Evolutionary conservation across 1,140 invertebrate species (phyloP).

Genomic region (Gyrodactylus salaris): DNA sequence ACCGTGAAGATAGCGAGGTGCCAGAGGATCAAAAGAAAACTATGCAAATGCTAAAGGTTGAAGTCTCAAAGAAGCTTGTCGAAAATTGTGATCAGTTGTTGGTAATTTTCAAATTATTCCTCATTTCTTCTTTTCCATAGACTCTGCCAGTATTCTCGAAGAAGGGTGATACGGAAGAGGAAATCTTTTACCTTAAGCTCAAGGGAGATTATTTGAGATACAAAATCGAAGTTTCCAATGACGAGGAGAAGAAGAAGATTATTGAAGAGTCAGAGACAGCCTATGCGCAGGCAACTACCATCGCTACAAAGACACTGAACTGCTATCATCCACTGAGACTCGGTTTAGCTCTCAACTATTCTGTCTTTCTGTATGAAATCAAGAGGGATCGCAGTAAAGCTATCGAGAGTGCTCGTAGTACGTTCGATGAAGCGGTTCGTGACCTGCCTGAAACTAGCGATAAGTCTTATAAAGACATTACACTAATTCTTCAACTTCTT

Average conservation of each 20-base stretch:
- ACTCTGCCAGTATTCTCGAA: neutral
- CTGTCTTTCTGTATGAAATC: conserved; percentile 92
- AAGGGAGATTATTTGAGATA: conserved; percentile 84
- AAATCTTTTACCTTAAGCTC: conserved; percentile 14
- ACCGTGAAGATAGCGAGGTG: conserved; percentile 34
- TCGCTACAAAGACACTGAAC: conserved; percentile 64
- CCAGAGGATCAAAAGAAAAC: conserved; percentile 30
- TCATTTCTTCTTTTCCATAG: conserved; percentile 1
- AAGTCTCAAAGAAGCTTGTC: conserved; percentile 76
- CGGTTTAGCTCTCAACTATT: conserved; percentile 65
- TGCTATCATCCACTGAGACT: conserved; percentile 58
- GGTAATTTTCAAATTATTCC: neutral
- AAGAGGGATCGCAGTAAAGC: conserved; percentile 76
- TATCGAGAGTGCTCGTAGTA: conserved; percentile 73
- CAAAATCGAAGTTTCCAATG: conserved; percentile 71
- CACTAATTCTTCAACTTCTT: conserved; percentile 88
- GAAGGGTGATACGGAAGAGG: neutral
- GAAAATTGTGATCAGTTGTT: conserved; percentile 39
- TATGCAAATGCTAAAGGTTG: conserved; percentile 38
- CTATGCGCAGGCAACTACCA: conserved; percentile 80
- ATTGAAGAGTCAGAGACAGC: conserved; percentile 71
- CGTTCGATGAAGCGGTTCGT: conserved; percentile 63
- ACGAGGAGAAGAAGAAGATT: conserved; percentile 61
- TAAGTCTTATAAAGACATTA: conserved; percentile 55
- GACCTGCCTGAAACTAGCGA: conserved; percentile 36